A percentile compares a stretch with the other conserved stretches of the same genome.
These are phyloP conservation scores for Sardinella longiceps DNA, from an alignment of 2,797 vertebrate species.

Conservation along the genomic window DNA sequence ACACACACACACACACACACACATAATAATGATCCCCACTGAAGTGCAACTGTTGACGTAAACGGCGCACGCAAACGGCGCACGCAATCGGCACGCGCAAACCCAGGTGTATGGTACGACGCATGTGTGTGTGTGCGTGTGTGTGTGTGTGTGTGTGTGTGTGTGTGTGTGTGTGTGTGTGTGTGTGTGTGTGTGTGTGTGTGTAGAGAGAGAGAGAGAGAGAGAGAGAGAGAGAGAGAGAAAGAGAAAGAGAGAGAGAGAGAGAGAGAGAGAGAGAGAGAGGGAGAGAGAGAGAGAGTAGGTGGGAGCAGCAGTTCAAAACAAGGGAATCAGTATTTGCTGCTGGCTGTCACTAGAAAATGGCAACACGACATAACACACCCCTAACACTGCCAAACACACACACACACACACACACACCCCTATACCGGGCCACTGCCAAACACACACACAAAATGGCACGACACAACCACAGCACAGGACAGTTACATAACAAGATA, in stretches of 20 bases:
- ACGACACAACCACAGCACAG: background rate
- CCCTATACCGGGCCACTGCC: no score
- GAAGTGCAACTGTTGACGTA: background rate
- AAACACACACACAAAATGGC: no score
- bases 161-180: background rate
- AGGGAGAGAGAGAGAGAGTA: no score
- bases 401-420: no score
- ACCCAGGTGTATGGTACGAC: background rate
- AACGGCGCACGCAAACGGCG: background rate
- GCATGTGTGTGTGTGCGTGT: background rate
- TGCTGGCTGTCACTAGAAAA: background rate
- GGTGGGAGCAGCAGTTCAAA: background rate
- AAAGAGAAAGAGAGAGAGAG: no score
- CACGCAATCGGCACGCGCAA: background rate
- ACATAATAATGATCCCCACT: background rate
- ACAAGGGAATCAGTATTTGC: background rate
- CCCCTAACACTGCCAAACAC: no score
- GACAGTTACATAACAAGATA: background rate
- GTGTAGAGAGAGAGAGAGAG: no score
- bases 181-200: background rate
- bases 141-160: conserved; percentile 13
- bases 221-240: no score
- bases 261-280: no score
- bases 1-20: background rate
- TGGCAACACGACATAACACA: background rate